Evolutionary conservation across 1,140 invertebrate species (phyloP).

Genomic region (Helicoverpa zea): DNA sequence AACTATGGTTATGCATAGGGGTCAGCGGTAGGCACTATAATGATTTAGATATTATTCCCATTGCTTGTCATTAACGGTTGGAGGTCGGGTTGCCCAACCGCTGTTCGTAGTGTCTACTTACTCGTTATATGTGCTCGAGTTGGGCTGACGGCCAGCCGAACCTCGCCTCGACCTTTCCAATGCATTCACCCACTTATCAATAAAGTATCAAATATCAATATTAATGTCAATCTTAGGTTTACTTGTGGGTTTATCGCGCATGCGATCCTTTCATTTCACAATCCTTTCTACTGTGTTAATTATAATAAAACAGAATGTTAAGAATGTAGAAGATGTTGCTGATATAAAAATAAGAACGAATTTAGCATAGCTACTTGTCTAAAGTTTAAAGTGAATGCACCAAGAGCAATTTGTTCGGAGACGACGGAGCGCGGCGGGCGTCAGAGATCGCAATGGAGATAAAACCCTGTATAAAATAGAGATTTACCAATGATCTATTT

Average conservation of each 20-base stretch:
- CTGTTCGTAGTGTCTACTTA: background rate
- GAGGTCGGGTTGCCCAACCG: slow-evolving; percentile 62
- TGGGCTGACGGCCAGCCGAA: slow-evolving; percentile 30
- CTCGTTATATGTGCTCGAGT: slow-evolving; percentile 23
- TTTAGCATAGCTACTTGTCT: background rate
- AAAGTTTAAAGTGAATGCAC: slow-evolving; percentile 29
- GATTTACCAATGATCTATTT: background rate
- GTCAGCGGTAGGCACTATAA: slow-evolving; percentile 36
- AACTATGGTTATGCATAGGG: slow-evolving; percentile 38
- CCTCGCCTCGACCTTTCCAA: slow-evolving; percentile 71
- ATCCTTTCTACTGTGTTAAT: slow-evolving; percentile 22
- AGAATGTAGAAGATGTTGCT: background rate
- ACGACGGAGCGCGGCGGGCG: background rate
- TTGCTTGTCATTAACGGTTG: slow-evolving; percentile 53
- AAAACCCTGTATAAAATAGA: slow-evolving; percentile 28
- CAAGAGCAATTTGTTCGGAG: slow-evolving; percentile 22
- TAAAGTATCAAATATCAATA: slow-evolving; percentile 32
- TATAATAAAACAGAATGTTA: slow-evolving; percentile 15
- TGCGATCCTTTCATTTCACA: background rate
- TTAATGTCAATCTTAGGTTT: background rate
- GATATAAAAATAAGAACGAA: slow-evolving; percentile 30
- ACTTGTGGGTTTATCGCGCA: slow-evolving; percentile 12
- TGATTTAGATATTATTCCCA: slow-evolving; percentile 51
- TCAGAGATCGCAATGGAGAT: slow-evolving; percentile 1
- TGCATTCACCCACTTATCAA: slow-evolving; percentile 66